Evolutionary conservation across 2,113 vertebrate species (phyloP).

Genomic region (Charadrius vociferus): DNA sequence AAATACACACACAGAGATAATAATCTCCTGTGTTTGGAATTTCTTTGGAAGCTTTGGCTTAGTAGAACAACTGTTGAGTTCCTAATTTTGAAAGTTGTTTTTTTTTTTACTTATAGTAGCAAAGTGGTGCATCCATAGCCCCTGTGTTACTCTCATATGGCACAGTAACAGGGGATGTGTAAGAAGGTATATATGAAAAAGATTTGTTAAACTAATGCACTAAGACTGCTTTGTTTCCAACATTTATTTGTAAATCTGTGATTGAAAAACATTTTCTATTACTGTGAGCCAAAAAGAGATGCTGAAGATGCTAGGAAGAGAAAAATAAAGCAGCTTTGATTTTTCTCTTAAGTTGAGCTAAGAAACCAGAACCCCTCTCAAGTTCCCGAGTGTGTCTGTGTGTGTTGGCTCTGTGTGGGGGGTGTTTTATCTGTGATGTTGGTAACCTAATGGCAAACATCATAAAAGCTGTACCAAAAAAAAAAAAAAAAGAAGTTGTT

Average conservation of each 20-base stretch:
- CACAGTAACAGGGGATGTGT: not conserved
- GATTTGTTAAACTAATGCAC: not conserved
- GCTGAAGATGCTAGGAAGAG: not conserved
- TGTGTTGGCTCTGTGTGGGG: not conserved
- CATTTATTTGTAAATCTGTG: not conserved
- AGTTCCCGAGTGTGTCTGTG: not conserved
- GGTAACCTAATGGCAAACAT: constrained; percentile 21
- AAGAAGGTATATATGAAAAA: not conserved
- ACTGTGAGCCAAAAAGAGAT: not conserved
- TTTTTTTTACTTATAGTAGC: not conserved
- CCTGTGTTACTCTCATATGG: not conserved
- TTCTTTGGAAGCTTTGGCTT: not conserved
- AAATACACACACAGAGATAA: not conserved
- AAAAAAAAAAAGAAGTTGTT: not conserved
- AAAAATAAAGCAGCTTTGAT: not conserved
- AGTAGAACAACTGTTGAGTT: not conserved
- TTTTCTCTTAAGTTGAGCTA: not conserved
- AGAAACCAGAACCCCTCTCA: not conserved
- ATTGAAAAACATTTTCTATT: not conserved
- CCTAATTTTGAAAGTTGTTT: not conserved
- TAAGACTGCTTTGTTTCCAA: not conserved
- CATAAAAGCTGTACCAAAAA: not conserved
- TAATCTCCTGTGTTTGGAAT: not conserved
- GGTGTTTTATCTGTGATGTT: not conserved
- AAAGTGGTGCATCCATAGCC: not conserved